Evolutionary conservation across 2,113 vertebrate species (phyloP).

Genomic region (Pelodiscus sinensis): DNA sequence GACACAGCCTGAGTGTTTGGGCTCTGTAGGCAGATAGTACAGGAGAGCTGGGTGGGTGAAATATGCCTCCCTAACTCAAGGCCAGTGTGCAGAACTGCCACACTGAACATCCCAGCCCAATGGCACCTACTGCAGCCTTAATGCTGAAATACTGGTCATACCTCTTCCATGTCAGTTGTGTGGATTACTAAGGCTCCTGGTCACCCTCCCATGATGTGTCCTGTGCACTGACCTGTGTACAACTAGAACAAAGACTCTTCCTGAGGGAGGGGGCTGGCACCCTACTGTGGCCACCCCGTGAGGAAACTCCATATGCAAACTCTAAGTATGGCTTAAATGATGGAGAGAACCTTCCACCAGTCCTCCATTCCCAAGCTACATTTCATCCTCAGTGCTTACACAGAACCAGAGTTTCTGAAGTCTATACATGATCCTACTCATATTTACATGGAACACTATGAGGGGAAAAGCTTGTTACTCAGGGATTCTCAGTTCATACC

Average conservation of each 20-base stretch:
- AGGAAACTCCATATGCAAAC: background rate
- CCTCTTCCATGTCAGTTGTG: background rate
- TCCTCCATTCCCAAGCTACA: background rate
- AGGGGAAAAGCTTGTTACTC: background rate
- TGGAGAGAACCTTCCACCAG: background rate
- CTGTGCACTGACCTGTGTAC: background rate
- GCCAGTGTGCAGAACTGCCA: background rate
- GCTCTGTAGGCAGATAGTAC: rapidly evolving
- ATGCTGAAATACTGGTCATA: background rate
- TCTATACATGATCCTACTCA: background rate
- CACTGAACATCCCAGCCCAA: background rate
- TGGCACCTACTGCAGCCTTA: background rate
- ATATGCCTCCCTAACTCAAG: background rate
- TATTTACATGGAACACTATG: background rate
- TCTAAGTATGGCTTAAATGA: background rate
- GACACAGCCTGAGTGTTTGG: background rate
- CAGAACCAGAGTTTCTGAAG: background rate
- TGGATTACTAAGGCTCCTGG: background rate
- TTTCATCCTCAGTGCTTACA: background rate
- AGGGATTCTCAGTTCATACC: slow-evolving; percentile 14
- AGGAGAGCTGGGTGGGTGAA: background rate
- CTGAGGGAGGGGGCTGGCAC: background rate
- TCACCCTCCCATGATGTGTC: background rate
- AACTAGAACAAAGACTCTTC: background rate
- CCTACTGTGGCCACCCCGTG: background rate